These are phyloP conservation scores for Rhinophrynus dorsalis DNA, from an alignment of 2,797 vertebrate species.

Conservation along the genomic window DNA sequence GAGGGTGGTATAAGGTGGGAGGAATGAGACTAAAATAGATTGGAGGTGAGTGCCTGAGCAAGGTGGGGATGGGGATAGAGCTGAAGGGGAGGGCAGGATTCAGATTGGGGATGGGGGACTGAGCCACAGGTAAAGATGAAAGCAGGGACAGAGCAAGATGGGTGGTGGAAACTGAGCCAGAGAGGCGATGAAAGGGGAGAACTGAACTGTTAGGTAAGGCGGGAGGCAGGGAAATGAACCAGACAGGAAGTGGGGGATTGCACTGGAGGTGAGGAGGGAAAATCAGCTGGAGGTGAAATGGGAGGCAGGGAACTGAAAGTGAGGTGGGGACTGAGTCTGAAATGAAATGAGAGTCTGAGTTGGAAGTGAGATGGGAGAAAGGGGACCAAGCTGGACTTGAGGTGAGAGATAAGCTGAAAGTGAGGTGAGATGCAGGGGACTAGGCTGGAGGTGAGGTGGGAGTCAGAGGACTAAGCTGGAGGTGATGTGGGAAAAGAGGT, in stretches of 20 bases:
- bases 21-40: slow-evolving; percentile 22
- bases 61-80: slow-evolving; percentile 37
- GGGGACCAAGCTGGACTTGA: too few relatives aligned
- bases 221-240: neutral
- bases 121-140: slow-evolving; percentile 32
- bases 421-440: too few relatives aligned
- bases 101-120: neutral
- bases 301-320: neutral
- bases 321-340: too few relatives aligned
- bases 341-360: neutral
- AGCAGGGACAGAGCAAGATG: slow-evolving; percentile 32
- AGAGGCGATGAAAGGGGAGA: too few relatives aligned
- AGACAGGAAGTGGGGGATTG: neutral
- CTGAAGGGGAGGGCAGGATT: neutral
- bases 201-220: too few relatives aligned
- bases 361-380: neutral
- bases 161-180: neutral
- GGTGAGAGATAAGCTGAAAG: too few relatives aligned
- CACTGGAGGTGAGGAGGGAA: neutral
- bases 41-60: slow-evolving; percentile 52
- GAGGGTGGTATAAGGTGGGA: slow-evolving; percentile 45
- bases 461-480: too few relatives aligned
- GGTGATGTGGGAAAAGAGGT: too few relatives aligned
- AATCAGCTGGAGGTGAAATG: neutral
- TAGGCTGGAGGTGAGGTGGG: too few relatives aligned